Percentiles rank a stretch among this genome's conserved stretches.
These are phyloP conservation scores for Drosophila pruinosa DNA, from an alignment of 1,140 invertebrate genomes.

Conservation along the genomic window DNA sequence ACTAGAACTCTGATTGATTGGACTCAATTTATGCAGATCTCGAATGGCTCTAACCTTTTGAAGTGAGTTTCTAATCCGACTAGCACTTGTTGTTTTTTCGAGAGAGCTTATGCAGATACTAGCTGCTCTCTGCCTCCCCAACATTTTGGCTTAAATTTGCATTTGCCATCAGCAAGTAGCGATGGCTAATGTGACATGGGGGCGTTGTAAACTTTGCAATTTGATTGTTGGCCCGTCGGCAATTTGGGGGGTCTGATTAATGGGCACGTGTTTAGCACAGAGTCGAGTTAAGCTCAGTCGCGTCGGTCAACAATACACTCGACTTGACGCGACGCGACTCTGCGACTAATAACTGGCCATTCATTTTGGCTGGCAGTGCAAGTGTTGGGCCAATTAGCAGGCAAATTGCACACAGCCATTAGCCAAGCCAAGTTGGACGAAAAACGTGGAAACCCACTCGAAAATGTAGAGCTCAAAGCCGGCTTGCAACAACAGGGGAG, in stretches of 20 bases:
- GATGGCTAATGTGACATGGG: conserved; percentile 54
- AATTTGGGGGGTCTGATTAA: conserved; percentile 62
- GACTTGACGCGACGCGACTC: conserved; percentile 4
- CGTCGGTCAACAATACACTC: conserved; percentile 23
- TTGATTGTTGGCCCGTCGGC: conserved; percentile 54
- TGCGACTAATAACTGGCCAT: conserved; percentile 64
- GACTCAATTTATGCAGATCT: neutral
- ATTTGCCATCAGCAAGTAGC: neutral
- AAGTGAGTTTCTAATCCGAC: neutral
- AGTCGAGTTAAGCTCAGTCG: conserved; percentile 18
- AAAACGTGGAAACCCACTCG: conserved; percentile 28
- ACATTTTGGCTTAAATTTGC: conserved; percentile 14
- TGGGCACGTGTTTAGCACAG: conserved; percentile 54
- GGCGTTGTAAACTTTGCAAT: conserved; percentile 33
- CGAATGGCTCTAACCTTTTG: neutral
- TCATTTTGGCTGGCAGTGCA: conserved; percentile 67
- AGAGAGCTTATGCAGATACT: neutral
- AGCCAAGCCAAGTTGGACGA: conserved; percentile 31
- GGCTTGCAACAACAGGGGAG: conserved; percentile 3
- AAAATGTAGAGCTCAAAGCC: conserved; percentile 14
- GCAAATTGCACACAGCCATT: conserved; percentile 56
- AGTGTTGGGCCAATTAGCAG: conserved; percentile 71
- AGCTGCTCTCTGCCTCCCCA: neutral
- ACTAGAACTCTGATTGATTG: neutral
- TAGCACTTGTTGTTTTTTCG: neutral